phyloP scores from a whole-genome alignment of 64 coral and sea anemone genomes.

The Astreopora myriophthalma region DNA sequence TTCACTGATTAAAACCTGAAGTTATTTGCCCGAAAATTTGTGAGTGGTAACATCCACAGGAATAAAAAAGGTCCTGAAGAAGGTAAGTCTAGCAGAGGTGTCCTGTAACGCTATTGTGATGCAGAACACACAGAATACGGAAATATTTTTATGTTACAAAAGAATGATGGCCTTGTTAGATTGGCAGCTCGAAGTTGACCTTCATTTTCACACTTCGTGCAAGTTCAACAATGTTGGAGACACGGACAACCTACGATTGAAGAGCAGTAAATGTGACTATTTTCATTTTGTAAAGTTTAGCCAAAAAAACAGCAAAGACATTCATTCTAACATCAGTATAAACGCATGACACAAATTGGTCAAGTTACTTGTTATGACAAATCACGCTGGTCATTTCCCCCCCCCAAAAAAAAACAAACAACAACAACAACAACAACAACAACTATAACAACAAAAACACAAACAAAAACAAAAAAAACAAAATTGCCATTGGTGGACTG shows the following conservation, averaged over 20 bases:
- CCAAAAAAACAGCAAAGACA: too few relatives aligned
- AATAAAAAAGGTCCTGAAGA: background rate
- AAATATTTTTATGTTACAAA: background rate
- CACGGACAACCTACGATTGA: slow-evolving; percentile 74
- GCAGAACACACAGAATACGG: background rate
- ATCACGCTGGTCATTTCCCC: too few relatives aligned
- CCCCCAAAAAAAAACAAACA: too few relatives aligned
- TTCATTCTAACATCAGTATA: too few relatives aligned
- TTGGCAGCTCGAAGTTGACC: slow-evolving; percentile 92
- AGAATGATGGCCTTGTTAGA: slow-evolving; percentile 14
- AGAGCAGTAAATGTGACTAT: background rate
- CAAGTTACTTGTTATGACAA: too few relatives aligned
- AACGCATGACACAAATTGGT: too few relatives aligned
- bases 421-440: too few relatives aligned
- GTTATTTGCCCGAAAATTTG: background rate
- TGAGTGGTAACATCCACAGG: background rate
- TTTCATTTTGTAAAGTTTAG: too few relatives aligned
- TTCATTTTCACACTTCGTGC: slow-evolving; percentile 79
- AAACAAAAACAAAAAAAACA: too few relatives aligned
- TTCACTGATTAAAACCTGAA: background rate
- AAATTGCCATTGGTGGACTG: too few relatives aligned
- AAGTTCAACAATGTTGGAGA: slow-evolving; percentile 89
- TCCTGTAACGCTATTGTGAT: background rate
- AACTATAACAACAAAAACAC: too few relatives aligned
- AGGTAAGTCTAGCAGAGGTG: background rate